Base-by-base conservation (phyloP, 2,888 invertebrate genomes). In the Agapetus fuscipes region DNA sequence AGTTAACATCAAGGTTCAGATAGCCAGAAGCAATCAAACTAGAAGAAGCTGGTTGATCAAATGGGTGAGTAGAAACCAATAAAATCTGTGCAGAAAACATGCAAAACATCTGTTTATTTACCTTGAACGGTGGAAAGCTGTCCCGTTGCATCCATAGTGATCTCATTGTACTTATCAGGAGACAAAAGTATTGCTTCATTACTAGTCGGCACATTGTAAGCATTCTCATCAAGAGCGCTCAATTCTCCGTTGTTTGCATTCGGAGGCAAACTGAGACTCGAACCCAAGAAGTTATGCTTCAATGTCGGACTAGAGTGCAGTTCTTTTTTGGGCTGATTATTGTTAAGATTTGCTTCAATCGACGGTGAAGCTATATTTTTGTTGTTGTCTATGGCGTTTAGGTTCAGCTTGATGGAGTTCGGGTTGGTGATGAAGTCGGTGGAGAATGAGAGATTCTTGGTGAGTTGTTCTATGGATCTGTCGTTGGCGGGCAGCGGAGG, bases 361-460 rank as follows among this genome's bases (percentile, higher is more conserved):
- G 20, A 17, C 14, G 30, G 35, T 29, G 29, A 5, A 24, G 34
- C 17, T 6, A 29, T 13, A 45, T 48, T 36, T 50, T 63, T 51
- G 51, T 72, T 67, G 53, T 69, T 64, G 55, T 67, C 69, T 53
- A 68, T 68, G 58, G 74, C 61, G 56, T 69, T 57, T 57, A 58
- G 17, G 37, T 62, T 61, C 3, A 45, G 35, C 17, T 48, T 50
- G 12, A 46, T 43, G 33, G 13, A 17, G 35, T 31, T 43, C 13
- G 41, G 33, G 50, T 51, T 41, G 3, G 41, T 47, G 30, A 49
- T 46, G 50, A 71, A 68, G 45, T 67, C 69, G 0, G 68, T 65
- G 0, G 67, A 67, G 53, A 70, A 70, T 0, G 68, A 69, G 1
- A 70, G 56, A 48, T 66, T 69, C 39, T 66, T 61, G 0, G 70